phyloP scores from a whole-genome alignment of 2,797 vertebrate genomes.

The Brotula barbata region DNA sequence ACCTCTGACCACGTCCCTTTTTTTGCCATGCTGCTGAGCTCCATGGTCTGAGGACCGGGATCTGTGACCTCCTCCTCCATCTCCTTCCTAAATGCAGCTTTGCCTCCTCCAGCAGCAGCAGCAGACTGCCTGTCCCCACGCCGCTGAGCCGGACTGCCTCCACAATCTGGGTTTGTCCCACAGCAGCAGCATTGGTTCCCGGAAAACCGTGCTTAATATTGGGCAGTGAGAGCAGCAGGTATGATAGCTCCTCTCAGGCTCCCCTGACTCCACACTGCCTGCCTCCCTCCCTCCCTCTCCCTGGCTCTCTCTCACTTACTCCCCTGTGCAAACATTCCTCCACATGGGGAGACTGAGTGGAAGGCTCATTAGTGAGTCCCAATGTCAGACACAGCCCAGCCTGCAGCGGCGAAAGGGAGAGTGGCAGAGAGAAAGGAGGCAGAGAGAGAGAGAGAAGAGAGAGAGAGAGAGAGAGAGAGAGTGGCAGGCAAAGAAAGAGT shows the following conservation, averaged over 20 bases:
- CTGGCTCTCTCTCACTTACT: constrained; percentile 51
- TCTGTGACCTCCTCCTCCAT: constrained; percentile 81
- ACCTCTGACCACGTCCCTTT: constrained; percentile 54
- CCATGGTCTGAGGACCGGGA: constrained; percentile 56
- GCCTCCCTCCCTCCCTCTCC: constrained; percentile 4
- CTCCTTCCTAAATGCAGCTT: constrained; percentile 52
- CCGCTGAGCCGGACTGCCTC: constrained; percentile 68
- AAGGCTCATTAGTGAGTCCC: constrained; percentile 67
- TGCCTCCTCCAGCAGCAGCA: constrained; percentile 43
- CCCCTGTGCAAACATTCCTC: constrained; percentile 69
- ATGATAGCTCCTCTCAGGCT: constrained; percentile 64
- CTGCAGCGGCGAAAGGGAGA: constrained; percentile 51
- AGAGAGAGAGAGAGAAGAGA: neutral
- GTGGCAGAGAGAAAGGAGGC: neutral
- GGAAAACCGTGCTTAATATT: constrained; percentile 66
- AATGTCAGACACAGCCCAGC: constrained; percentile 61
- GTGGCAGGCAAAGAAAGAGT: neutral
- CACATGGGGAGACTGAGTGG: constrained; percentile 65
- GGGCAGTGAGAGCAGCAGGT: constrained; percentile 74
- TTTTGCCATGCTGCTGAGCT: constrained; percentile 34
- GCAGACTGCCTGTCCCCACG: constrained; percentile 58
- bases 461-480: neutral
- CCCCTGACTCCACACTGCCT: constrained; percentile 32
- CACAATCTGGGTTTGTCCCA: constrained; percentile 65
- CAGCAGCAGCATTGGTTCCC: constrained; percentile 73